Base-by-base conservation (phyloP, 2,113 vertebrate genomes). In the Oreamnos americanus region DNA sequence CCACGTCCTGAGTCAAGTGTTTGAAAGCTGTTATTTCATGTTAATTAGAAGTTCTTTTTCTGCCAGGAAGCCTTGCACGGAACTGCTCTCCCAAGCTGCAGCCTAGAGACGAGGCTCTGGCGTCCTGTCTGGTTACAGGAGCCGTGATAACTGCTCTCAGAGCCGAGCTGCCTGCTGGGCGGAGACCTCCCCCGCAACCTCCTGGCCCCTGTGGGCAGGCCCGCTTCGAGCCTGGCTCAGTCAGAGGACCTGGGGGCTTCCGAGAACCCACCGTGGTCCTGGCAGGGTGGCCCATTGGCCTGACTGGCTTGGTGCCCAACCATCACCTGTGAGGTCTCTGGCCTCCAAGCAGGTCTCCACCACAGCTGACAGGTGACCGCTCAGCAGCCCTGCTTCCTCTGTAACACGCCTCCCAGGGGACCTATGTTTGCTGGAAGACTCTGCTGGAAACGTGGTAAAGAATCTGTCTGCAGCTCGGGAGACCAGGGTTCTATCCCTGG, bases 1-100 rank as follows among this genome's bases (percentile, higher is more conserved):
- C 95, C 85, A 51, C 55, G 91, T 97, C 51, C 90, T 91, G 49
- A 94, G 97, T 97, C 96, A 97, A 97, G 81, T 97, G 79, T 76
- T 96, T 97, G 90, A 98, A 98, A 96, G 96, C 89, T 96, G 62
- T 96, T 98, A 97, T 98, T 98, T 97, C 94, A 96, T 96, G 83
- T 96, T 98, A 97, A 98, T 98, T 97, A 94, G 86, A 91, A 94
- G 92, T 97, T 97, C 97, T 96, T 98, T 97, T 89, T 96, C 97
- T 78, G 83, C 91, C 97, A 62, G 51, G 71, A 81, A 95, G 55
- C 51, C 53, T 91, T 51, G 86, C 83, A 45, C 62, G 53, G 81
- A 94, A 79, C 78, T 10, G 16, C 43, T 92, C 88, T 88, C 93
- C 90, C 76, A 83, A 49, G 43, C 96, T 86, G 90, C 85, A 60